A percentile compares a stretch with the other conserved stretches of the same genome.
phyloP scores from a whole-genome alignment of 2,888 invertebrate species.

The Zeuzera pyrina region DNA sequence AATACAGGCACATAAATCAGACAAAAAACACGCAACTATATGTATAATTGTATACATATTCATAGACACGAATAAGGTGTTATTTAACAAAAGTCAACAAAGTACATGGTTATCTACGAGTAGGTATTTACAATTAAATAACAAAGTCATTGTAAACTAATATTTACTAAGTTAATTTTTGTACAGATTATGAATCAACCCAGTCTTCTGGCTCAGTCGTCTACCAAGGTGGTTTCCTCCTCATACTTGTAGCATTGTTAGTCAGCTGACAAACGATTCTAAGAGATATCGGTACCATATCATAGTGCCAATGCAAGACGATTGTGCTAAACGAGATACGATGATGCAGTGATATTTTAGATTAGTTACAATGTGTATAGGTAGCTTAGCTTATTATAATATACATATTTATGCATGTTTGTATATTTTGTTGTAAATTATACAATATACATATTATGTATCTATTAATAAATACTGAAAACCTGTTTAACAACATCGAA shows the following conservation, averaged over 20 bases:
- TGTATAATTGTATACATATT: no score
- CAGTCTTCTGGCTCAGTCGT: slow-evolving; percentile 44
- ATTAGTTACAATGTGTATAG: no score
- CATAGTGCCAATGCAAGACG: slow-evolving; percentile 50
- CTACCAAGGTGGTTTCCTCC: slow-evolving; percentile 24
- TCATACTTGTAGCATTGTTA: slow-evolving; percentile 29
- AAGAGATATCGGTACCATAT: slow-evolving; percentile 14
- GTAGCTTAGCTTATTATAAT: no score
- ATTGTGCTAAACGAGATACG: slow-evolving; percentile 30
- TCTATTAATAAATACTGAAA: no score
- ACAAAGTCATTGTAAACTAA: no score
- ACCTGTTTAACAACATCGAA: neutral
- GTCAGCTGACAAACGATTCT: slow-evolving; percentile 45
- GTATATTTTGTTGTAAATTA: no score
- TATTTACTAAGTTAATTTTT: slow-evolving; percentile 6
- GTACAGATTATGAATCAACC: slow-evolving; percentile 60
- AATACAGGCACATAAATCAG: no score
- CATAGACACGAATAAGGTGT: no score
- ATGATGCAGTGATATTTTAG: slow-evolving; percentile 15
- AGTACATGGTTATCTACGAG: neutral
- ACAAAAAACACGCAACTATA: no score
- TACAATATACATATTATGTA: no score
- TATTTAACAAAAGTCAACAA: neutral
- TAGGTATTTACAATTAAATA: neutral
- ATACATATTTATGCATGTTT: no score